These are phyloP conservation scores for Halcyon malimbica DNA, from an alignment of 2,113 vertebrate genomes.

Conservation along the genomic window DNA sequence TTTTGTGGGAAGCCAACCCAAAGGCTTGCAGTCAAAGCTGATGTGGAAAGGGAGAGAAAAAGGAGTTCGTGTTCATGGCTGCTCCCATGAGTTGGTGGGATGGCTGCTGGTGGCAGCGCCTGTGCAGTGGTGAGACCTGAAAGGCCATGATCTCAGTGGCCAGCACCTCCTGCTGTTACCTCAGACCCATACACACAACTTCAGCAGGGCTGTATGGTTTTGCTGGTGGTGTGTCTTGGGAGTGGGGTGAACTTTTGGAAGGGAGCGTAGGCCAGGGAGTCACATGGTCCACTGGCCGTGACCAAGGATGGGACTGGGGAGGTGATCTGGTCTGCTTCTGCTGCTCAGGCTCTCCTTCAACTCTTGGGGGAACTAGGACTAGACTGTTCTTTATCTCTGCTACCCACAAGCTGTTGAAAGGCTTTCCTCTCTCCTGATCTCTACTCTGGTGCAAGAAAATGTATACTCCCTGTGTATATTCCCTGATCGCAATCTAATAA, in stretches of 20 bases:
- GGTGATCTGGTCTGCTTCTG: not conserved
- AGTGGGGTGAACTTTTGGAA: not conserved
- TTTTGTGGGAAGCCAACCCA: not conserved
- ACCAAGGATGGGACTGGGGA: not conserved
- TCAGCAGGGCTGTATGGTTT: rapidly evolving
- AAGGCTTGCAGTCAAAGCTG: not conserved
- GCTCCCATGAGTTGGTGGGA: rapidly evolving
- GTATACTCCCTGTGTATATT: not conserved
- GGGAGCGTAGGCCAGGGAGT: not conserved
- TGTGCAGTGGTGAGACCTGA: rapidly evolving
- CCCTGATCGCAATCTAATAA: not conserved
- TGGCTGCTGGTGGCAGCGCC: not conserved
- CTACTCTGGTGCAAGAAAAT: not conserved
- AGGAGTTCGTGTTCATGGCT: not conserved
- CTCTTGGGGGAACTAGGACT: not conserved
- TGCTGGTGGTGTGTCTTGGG: not conserved
- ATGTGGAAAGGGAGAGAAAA: not conserved
- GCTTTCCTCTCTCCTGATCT: not conserved
- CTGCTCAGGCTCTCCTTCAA: not conserved
- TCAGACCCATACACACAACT: not conserved
- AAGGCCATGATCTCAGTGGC: not conserved
- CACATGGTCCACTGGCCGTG: rapidly evolving
- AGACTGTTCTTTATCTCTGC: not conserved
- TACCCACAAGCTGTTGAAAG: not conserved
- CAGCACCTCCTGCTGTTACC: not conserved